A percentile compares a stretch with the other conserved stretches of the same genome.
phyloP scores from a whole-genome alignment of 1,140 invertebrate genomes.

The Lepidurus apus region DNA sequence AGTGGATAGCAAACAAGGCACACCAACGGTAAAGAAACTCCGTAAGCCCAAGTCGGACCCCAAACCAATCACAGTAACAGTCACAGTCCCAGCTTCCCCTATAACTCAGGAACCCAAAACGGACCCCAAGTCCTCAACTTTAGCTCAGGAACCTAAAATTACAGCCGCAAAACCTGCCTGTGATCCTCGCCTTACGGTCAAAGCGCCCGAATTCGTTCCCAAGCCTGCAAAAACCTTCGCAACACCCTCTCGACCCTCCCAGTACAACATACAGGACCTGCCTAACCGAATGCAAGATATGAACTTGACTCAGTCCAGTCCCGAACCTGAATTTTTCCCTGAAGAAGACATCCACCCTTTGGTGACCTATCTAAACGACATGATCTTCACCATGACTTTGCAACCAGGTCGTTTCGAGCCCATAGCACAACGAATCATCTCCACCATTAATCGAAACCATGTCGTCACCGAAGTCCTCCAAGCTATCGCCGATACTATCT shows the following conservation, averaged over 20 bases:
- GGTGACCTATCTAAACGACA: background rate
- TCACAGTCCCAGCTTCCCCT: background rate
- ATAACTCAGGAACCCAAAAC: background rate
- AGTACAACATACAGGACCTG: background rate
- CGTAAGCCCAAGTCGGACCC: background rate
- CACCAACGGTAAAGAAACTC: background rate
- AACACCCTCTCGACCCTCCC: background rate
- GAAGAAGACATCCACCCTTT: constrained; percentile 19
- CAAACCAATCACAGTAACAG: background rate
- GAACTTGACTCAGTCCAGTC: background rate
- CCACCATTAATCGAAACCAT: background rate
- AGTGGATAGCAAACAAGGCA: background rate
- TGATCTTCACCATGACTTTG: background rate
- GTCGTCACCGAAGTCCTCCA: constrained; percentile 8
- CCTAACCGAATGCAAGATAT: background rate
- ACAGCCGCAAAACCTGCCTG: background rate
- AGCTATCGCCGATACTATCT: constrained; percentile 25
- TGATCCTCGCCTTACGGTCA: constrained; percentile 2
- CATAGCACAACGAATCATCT: constrained; percentile 1
- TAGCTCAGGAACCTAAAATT: background rate
- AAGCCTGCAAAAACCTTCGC: background rate
- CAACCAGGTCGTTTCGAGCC: constrained; percentile 1
- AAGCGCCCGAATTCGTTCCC: constrained; percentile 3
- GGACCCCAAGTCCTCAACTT: background rate
- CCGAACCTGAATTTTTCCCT: background rate